Base-by-base conservation (phyloP, 2,888 invertebrate species). In the Lithophane socia region DNA sequence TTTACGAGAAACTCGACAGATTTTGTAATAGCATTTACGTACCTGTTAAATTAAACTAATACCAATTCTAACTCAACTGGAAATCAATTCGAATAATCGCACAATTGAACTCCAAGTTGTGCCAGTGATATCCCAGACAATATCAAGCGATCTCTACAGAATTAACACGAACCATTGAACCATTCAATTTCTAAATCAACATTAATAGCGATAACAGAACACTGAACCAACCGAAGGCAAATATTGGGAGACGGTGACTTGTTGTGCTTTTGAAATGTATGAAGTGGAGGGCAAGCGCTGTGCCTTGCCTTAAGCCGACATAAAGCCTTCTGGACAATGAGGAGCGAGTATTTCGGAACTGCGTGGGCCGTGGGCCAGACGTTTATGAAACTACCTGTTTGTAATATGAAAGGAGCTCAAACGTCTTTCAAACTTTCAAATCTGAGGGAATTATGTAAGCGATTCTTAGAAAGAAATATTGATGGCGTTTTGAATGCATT, bases 351-450 rank as follows among this genome's bases (percentile, higher is more conserved):
- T 88, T 90, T 86, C 84, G 85, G 84, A 84, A 79, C 85, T 76
- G 87, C 88, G 94, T 94, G 94, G 95, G 93, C 92, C 88, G 94
- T 93, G 93, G 94, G 92, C 92, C 93, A 92, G 87, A 88, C 86
- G 86, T 93, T 93, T 93, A 92, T 92, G 90, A 90, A 90, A 87
- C 84, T 86, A 86, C 84, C 87, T 84, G 87, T 83, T 88, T 88
- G 77, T 76, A 85, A 87, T 88, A 85, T 82, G 82, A 87, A 89
- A 84, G 82, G 72, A 81, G 72, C 68, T 84, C 80, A 74, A 82
- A 68, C 65, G 69, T 79, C 83, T 77, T 80, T 65, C 64, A 56
- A 82, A 84, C 79, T 85, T 86, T 79, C 73, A 79, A 85, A 77
- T 78, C 76, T 71, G 49, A 63, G 54, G 75, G 72, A 83, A 84